Conservation (phyloP, 2,888 invertebrate genomes). For the Limnephilus rhombicus region DNA sequence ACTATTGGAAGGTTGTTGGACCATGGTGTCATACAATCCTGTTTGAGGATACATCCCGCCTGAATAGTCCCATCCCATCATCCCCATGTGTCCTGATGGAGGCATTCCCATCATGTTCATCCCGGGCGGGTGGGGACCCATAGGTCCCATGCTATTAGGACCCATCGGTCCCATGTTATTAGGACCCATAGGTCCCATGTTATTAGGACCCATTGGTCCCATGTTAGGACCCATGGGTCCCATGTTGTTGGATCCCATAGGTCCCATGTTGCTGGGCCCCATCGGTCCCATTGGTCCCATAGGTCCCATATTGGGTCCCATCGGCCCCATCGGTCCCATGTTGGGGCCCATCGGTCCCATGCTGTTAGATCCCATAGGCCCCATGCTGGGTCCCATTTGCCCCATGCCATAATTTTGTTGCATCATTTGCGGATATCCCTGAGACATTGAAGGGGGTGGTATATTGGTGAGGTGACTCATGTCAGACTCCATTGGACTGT, state of each 20-base stretch:
- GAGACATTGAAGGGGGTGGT: slow-evolving; percentile 58
- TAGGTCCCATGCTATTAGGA: slow-evolving; percentile 48
- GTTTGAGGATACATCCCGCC: slow-evolving; percentile 67
- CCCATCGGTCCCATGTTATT: slow-evolving; percentile 58
- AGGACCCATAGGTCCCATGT: slow-evolving; percentile 52
- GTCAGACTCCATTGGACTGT: slow-evolving; percentile 19
- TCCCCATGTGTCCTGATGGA: slow-evolving; percentile 36
- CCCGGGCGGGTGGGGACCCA: slow-evolving; percentile 33
- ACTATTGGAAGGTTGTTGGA: slow-evolving; percentile 34
- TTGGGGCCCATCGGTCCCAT: slow-evolving; percentile 65
- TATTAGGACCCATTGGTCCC: slow-evolving; percentile 64
- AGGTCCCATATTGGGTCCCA: slow-evolving; percentile 65
- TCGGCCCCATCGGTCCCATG: slow-evolving; percentile 60
- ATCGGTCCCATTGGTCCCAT: slow-evolving; percentile 56
- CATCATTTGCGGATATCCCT: slow-evolving; percentile 65
- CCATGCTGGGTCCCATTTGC: slow-evolving; percentile 66
- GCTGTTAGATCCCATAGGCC: slow-evolving; percentile 47
- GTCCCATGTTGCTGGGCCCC: slow-evolving; percentile 55
- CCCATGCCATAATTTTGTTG: slow-evolving; percentile 64
- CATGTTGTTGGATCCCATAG: slow-evolving; percentile 54
- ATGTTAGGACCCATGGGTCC: slow-evolving; percentile 62
- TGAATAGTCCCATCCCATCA: slow-evolving; percentile 63
- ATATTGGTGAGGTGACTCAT: slow-evolving; percentile 53
- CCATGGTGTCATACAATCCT: slow-evolving; percentile 58
- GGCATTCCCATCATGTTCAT: slow-evolving; percentile 62